These are phyloP conservation scores for Parotia lawesii DNA, from an alignment of 2,113 vertebrate genomes.

Conservation along the genomic window DNA sequence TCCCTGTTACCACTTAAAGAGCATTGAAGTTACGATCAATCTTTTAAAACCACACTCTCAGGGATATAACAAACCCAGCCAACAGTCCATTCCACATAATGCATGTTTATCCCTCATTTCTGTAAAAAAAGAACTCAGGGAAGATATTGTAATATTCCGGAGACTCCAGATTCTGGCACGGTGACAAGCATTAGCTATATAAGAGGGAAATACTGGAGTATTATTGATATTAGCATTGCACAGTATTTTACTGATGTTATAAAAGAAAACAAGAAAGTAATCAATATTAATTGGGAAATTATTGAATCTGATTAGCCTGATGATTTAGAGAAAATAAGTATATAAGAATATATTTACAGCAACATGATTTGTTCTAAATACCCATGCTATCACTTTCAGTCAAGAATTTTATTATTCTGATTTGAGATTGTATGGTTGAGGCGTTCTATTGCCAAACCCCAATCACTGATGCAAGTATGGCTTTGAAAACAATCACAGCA, in stretches of 20 bases:
- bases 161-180: background rate
- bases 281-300: background rate
- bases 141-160: background rate
- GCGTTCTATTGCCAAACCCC: background rate
- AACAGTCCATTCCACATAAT: background rate
- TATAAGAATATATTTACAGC: background rate
- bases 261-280: background rate
- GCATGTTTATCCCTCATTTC: background rate
- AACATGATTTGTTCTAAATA: background rate
- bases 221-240: background rate
- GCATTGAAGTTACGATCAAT: background rate
- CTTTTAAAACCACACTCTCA: background rate
- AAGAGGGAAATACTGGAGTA: background rate
- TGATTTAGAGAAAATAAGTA: background rate
- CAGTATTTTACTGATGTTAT: background rate
- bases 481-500: background rate
- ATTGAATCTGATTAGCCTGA: background rate
- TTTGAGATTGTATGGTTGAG: background rate
- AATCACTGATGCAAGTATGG: background rate
- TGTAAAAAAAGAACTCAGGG: background rate
- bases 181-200: background rate
- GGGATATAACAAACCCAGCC: background rate
- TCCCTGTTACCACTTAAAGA: background rate
- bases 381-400: rapidly evolving
- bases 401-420: background rate